These are phyloP conservation scores for Sylvia atricapilla DNA, from an alignment of 2,113 vertebrate genomes.

Conservation along the genomic window DNA sequence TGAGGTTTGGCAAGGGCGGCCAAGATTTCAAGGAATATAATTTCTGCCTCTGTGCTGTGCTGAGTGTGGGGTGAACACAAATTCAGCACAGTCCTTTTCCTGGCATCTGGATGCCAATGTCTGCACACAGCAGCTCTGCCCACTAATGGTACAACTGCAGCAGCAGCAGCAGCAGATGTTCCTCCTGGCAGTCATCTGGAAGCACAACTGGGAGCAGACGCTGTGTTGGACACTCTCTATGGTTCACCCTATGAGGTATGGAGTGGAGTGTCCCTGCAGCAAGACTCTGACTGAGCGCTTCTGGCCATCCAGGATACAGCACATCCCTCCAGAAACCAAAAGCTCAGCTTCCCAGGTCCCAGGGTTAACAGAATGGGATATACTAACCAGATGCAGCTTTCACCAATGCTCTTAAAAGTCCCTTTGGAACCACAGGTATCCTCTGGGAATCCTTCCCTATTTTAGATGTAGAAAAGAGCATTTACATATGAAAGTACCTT, in stretches of 20 bases:
- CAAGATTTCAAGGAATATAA: background rate
- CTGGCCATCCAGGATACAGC: no score
- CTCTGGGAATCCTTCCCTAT: background rate
- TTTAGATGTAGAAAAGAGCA: fast-evolving
- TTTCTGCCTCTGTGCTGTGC: fast-evolving
- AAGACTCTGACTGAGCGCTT: background rate
- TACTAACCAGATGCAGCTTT: background rate
- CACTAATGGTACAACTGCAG: background rate
- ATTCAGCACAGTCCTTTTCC: background rate
- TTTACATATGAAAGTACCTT: fast-evolving
- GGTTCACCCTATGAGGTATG: background rate
- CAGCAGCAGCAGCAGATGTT: background rate
- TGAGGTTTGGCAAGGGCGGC: background rate
- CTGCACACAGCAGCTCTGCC: background rate
- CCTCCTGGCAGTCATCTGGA: background rate
- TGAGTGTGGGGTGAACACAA: background rate
- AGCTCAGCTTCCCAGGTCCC: background rate
- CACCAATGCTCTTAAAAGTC: fast-evolving
- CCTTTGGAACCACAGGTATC: background rate
- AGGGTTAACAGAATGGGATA: background rate
- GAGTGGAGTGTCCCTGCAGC: background rate
- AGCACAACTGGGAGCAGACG: fast-evolving
- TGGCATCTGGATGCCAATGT: background rate
- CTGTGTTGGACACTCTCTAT: background rate
- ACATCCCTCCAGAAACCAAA: background rate